Percentiles rank a stretch among this genome's conserved stretches.
These are phyloP conservation scores for Fratercula arctica DNA, from an alignment of 2,797 vertebrate species.

Conservation along the genomic window DNA sequence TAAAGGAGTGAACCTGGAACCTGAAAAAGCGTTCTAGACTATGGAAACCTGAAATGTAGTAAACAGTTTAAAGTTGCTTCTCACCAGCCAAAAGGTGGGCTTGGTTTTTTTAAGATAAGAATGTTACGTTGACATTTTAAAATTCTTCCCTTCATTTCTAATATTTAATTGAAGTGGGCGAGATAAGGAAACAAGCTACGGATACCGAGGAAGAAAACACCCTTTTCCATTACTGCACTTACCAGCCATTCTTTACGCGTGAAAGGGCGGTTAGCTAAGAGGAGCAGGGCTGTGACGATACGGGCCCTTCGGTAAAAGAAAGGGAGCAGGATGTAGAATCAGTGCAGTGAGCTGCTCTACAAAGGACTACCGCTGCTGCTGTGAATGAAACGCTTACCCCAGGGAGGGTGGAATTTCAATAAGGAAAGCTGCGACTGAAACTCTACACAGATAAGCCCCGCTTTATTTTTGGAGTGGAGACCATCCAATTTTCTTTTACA, in stretches of 20 bases:
- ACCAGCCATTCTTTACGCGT: neutral
- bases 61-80: neutral
- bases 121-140: neutral
- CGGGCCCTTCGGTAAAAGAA: neutral
- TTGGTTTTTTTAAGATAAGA: neutral
- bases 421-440: neutral
- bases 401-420: neutral
- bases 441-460: neutral
- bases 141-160: neutral
- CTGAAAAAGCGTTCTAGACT: too few relatives aligned
- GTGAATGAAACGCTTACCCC: neutral
- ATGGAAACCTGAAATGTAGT: neutral
- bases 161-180: neutral
- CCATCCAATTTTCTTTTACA: neutral
- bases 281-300: fast-evolving
- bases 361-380: neutral
- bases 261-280: neutral
- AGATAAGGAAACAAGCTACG: neutral
- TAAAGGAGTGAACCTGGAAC: neutral
- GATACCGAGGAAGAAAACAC: neutral
- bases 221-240: neutral
- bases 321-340: neutral
- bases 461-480: neutral
- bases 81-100: neutral
- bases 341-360: neutral